Evolutionary conservation across 2,888 invertebrate species (phyloP).

Genomic region (Sericinus montela): DNA sequence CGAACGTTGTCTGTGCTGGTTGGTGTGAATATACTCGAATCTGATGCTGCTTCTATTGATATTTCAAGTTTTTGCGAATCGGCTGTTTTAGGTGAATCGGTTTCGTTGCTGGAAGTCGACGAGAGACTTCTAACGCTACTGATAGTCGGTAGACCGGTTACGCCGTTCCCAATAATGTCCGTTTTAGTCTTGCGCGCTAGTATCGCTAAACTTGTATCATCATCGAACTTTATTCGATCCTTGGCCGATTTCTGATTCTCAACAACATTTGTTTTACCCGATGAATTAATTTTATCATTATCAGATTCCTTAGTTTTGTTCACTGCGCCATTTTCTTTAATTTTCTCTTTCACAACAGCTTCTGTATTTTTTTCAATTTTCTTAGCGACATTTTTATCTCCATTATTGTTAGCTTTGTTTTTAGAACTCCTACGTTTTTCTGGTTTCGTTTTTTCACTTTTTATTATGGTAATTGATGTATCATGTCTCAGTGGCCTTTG

Average conservation of each 20-base stretch:
- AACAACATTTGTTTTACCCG: slow-evolving; percentile 5
- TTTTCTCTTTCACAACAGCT: slow-evolving; percentile 29
- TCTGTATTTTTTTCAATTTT: background rate
- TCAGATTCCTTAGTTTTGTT: slow-evolving; percentile 27
- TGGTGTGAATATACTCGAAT: slow-evolving; percentile 51
- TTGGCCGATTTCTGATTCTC: slow-evolving; percentile 34
- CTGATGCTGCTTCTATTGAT: slow-evolving; percentile 37
- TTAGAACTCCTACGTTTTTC: slow-evolving; percentile 44
- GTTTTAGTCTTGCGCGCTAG: slow-evolving; percentile 39
- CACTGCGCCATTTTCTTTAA: slow-evolving; percentile 24
- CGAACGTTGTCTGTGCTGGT: slow-evolving; percentile 45
- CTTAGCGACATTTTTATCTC: slow-evolving; percentile 26
- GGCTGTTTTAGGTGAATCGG: slow-evolving; percentile 16
- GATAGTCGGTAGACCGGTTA: slow-evolving; percentile 50
- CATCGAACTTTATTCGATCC: slow-evolving; percentile 45
- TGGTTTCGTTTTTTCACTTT: slow-evolving; percentile 32
- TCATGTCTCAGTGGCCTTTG: slow-evolving; percentile 21
- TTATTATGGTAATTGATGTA: slow-evolving; percentile 26
- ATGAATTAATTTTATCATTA: slow-evolving; percentile 17
- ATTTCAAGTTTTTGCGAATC: slow-evolving; percentile 35
- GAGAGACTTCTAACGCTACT: slow-evolving; percentile 57
- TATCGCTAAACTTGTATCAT: slow-evolving; percentile 49
- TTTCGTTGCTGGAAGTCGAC: slow-evolving; percentile 28
- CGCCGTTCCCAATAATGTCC: slow-evolving; percentile 24
- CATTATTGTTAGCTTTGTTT: slow-evolving; percentile 37